A percentile compares a stretch with the other conserved stretches of the same genome.
These are phyloP conservation scores for Saccostrea echinata DNA, from an alignment of 1,140 invertebrate species.

Conservation along the genomic window DNA sequence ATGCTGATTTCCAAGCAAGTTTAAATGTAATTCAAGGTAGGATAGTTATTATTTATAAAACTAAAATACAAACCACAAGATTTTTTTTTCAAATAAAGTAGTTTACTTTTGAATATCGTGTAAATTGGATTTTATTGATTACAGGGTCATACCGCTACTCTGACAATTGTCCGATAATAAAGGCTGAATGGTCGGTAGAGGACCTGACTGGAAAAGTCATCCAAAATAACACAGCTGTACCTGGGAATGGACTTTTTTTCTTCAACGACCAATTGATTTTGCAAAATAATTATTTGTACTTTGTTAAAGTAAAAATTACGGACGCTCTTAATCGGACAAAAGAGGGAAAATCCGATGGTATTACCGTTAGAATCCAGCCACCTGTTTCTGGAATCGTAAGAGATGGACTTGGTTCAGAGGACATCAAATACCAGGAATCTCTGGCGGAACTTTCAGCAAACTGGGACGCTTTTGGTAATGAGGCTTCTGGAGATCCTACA, in stretches of 20 bases:
- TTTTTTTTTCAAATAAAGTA: no score
- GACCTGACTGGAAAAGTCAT: constrained; percentile 53
- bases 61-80: no score
- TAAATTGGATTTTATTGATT: constrained; percentile 25
- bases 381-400: constrained; percentile 56
- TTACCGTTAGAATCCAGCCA: constrained; percentile 62
- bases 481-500: constrained; percentile 46
- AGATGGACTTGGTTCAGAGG: constrained; percentile 55
- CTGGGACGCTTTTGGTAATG: constrained; percentile 63
- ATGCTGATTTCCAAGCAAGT: constrained; percentile 3
- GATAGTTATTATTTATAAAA: no score
- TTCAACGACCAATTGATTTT: constrained; percentile 58
- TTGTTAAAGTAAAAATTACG: constrained; percentile 49
- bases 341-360: constrained; percentile 59
- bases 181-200: constrained; percentile 55
- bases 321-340: constrained; percentile 61
- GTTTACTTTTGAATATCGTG: no score
- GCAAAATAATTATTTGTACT: constrained; percentile 58
- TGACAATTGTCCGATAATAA: constrained; percentile 52
- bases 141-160: constrained; percentile 52
- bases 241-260: constrained; percentile 42
- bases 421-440: constrained; percentile 61
- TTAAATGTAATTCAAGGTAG: constrained; percentile 16
- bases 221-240: constrained; percentile 40
- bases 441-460: constrained; percentile 56